Base-by-base conservation (phyloP, 1,140 invertebrate genomes). In the Ooceraea biroi region DNA sequence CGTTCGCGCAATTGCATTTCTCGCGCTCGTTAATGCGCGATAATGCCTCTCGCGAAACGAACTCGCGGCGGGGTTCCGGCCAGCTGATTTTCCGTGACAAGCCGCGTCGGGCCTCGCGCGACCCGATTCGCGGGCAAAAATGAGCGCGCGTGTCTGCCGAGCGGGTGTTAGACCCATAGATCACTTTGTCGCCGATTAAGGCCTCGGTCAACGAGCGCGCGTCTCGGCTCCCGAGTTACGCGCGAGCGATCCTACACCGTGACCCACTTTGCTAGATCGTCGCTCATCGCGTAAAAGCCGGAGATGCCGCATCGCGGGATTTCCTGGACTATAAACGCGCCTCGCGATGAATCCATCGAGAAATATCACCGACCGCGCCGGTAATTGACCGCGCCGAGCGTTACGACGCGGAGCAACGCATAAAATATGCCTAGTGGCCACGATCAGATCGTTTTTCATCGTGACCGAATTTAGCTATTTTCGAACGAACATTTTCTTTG, bases 131-230 rank as follows among this genome's bases (percentile, higher is more conserved):
- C 36, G 30, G 17, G 10, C 22, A 58, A 78, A 78, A 68, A 78
- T 68, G 25, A 68, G 48, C 44, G 46, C 61, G 74, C 74, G 46
- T 41, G 46, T 77, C 46, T 55, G 61, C 41, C 61, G 61, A n/a
- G 61, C 66, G 46, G 19, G 61, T 68, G 63, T 68, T 78, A 68
- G 36, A 57, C 68, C 65, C 63, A 78, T 78, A 78, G 76, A 78
- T 78, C 76, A 78, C 48, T 78, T 78, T 44, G 76, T 55, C 76
- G 50, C 76, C 76, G 76, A 78, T 78, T 78, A 78, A 78, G 76
- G 76, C 76, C 76, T 78, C 76, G 44, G 52, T 82, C 82, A 71
- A 82, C 60, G 52, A 63, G 27, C 25, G 19, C 46, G 25, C 57
- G 36, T 5, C 36, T 73, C 19, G 48, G 11, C 36, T 73, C 19